These are phyloP conservation scores for Stegodyphus mimosarum DNA, from an alignment of 1,140 invertebrate species.

Conservation along the genomic window DNA sequence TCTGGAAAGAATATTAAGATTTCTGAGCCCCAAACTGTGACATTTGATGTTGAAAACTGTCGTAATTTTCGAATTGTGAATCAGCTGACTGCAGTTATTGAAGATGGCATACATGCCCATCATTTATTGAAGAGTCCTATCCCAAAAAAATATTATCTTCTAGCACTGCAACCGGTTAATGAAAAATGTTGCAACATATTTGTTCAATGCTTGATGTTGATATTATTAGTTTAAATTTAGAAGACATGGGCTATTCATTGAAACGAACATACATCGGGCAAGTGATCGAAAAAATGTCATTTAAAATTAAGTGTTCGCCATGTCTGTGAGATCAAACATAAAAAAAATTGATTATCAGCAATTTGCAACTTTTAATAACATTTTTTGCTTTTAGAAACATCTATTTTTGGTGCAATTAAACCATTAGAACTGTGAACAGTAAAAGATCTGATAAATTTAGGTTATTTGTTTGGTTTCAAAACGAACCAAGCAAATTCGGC, in stretches of 20 bases:
- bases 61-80: slow-evolving; percentile 25
- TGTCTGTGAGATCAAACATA: slow-evolving; percentile 47
- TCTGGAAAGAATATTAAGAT: slow-evolving; percentile 44
- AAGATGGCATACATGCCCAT: slow-evolving; percentile 40
- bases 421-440: slow-evolving; percentile 55
- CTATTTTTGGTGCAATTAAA: slow-evolving; percentile 46
- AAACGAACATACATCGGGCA: slow-evolving; percentile 46
- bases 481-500: slow-evolving; percentile 44
- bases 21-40: slow-evolving; percentile 10
- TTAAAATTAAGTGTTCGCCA: slow-evolving; percentile 61
- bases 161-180: slow-evolving; percentile 56
- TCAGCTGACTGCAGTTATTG: slow-evolving; percentile 39
- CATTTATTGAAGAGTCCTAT: slow-evolving; percentile 28
- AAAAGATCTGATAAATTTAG: slow-evolving; percentile 59
- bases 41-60: not conserved
- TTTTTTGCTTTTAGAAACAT: slow-evolving; percentile 56
- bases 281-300: slow-evolving; percentile 29
- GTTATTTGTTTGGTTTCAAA: slow-evolving; percentile 58
- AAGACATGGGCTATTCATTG: slow-evolving; percentile 25
- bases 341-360: slow-evolving; percentile 35
- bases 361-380: slow-evolving; percentile 23
- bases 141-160: slow-evolving; percentile 61
- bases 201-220: slow-evolving; percentile 53
- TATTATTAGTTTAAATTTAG: slow-evolving; percentile 55
- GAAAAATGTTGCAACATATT: slow-evolving; percentile 47